phyloP scores from a whole-genome alignment of 2,888 invertebrate species.

The Nebria brevicollis region DNA sequence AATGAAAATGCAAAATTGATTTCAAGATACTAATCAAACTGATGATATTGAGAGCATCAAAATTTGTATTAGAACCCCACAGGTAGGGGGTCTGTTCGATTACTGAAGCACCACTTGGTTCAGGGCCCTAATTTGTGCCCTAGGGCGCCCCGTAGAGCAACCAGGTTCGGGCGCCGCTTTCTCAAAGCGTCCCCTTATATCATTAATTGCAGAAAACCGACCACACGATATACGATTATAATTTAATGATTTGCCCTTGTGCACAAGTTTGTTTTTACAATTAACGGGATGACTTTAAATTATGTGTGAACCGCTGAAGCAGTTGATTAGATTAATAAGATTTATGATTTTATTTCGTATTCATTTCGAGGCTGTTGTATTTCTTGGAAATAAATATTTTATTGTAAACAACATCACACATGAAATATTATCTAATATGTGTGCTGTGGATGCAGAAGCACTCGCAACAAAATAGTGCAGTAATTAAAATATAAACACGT shows the following conservation, averaged over 20 bases:
- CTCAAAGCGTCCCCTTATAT: slow-evolving; percentile 10
- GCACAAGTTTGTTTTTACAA: slow-evolving; percentile 23
- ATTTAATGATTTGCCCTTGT: slow-evolving; percentile 18
- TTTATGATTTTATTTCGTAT: background rate
- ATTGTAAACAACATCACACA: too few relatives aligned
- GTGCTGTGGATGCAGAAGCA: background rate
- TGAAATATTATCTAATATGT: background rate
- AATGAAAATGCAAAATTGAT: background rate
- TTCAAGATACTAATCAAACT: background rate
- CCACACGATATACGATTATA: slow-evolving; percentile 7
- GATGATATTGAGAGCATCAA: background rate
- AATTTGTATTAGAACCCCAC: background rate
- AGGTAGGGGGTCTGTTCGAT: slow-evolving; percentile 32
- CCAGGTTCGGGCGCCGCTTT: background rate
- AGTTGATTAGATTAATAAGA: background rate
- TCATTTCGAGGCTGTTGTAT: background rate
- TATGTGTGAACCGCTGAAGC: slow-evolving; percentile 15
- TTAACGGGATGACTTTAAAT: slow-evolving; percentile 27
- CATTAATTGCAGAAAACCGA: slow-evolving; percentile 25
- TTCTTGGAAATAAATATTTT: too few relatives aligned
- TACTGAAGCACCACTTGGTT: slow-evolving; percentile 36
- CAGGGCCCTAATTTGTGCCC: slow-evolving; percentile 35
- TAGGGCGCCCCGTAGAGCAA: slow-evolving; percentile 24
- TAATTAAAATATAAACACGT: background rate
- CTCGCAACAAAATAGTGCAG: background rate